phyloP scores from a whole-genome alignment of 2,888 invertebrate species.

The Netelia melanura region DNA sequence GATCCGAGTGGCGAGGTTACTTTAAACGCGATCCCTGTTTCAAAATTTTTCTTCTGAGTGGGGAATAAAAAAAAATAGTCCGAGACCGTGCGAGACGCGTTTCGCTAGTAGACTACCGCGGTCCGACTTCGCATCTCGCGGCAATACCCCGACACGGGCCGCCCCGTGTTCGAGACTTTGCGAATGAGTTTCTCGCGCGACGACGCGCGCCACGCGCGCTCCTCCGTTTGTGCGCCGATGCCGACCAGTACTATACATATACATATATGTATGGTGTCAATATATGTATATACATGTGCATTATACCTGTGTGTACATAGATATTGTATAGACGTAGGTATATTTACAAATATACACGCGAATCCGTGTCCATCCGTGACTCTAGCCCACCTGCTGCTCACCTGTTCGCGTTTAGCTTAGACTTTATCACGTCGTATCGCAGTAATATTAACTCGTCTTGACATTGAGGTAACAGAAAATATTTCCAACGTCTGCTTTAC shows the following conservation, averaged over 20 bases:
- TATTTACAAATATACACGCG: neutral
- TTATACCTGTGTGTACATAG: too few species aligned
- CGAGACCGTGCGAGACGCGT: constrained; percentile 79
- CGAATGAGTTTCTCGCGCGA: constrained; percentile 52
- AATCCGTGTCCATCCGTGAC: neutral
- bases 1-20: neutral
- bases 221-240: constrained; percentile 64
- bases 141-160: constrained; percentile 44
- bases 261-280: neutral
- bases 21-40: neutral
- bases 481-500: neutral
- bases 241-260: constrained; percentile 38
- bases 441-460: neutral
- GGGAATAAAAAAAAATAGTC: constrained; percentile 24
- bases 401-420: constrained; percentile 37
- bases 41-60: constrained; percentile 11
- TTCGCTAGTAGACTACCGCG: constrained; percentile 78
- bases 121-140: constrained; percentile 64
- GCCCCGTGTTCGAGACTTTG: constrained; percentile 48
- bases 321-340: neutral
- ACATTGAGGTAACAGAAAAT: neutral
- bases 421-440: neutral
- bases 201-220: constrained; percentile 65
- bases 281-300: neutral
- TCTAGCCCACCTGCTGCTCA: constrained; percentile 61